Base-by-base conservation (phyloP, 2,888 invertebrate species). In the Uloborus plumipes region DNA sequence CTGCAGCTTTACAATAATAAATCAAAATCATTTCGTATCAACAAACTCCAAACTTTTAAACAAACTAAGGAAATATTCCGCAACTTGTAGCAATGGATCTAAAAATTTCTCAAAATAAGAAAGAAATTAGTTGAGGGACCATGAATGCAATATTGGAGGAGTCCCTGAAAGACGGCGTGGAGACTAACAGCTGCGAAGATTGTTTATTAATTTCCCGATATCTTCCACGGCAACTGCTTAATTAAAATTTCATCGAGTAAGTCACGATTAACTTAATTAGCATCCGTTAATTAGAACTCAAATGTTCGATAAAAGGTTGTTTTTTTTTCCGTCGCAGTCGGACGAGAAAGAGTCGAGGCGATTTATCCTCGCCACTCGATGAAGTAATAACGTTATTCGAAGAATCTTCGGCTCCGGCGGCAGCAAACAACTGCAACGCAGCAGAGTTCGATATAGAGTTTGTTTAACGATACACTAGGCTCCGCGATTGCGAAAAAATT, bases 191-290 rank as follows among this genome's bases (percentile, higher is more conserved):
- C 77, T 83, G 83, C 76, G 26, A 39, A 72, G 72, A 69, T 82
- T 77, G 77, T 77, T 83, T 76, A 83, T 83, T 77, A 76, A 77
- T 83, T 83, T 73, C 76, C 83, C 83, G 77, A 83, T 83, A 77
- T 83, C 77, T 69, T 66, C 82, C 26, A 26, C 76, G 71, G 75
- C 76, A 77, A 83, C 77, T 73, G 73, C 83, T 83, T 83, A 77
- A 83, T 83, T 83, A 83, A 83, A 83, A 73, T 83, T 83, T 83
- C 83, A 83, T 77, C 83, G 83, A 73, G 77, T 77, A 83, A 83
- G 83, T 83, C 83, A 83, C 77, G 83, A 77, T 83, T 83, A 83
- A 77, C 83, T 83, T 83, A 83, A 83, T 83, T 83, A 83, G 73
- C 66, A 62, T 55, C 67, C 77, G 67, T 77, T 83, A 83, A 83